These are phyloP conservation scores for Podotricha telesiphe DNA, from an alignment of 2,888 invertebrate species.

Conservation along the genomic window DNA sequence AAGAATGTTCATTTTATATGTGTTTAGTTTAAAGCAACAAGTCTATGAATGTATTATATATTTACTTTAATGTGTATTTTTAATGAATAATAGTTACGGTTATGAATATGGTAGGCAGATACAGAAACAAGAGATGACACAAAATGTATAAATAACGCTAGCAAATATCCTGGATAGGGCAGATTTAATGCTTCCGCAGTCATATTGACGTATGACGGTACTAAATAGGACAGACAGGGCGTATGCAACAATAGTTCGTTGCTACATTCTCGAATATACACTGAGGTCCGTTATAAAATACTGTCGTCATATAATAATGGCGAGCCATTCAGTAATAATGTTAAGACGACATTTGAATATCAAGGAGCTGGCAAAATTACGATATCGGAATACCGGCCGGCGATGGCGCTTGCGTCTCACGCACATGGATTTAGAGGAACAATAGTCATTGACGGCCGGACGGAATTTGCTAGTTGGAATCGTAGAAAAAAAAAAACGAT, in stretches of 20 bases:
- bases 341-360: constrained; percentile 72
- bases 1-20: constrained; percentile 11
- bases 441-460: constrained; percentile 63
- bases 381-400: constrained; percentile 64
- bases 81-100: neutral
- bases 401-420: constrained; percentile 67
- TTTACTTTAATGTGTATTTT: neutral
- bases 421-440: constrained; percentile 66
- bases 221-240: constrained; percentile 54
- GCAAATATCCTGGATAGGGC: constrained; percentile 45
- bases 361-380: constrained; percentile 68
- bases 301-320: constrained; percentile 69
- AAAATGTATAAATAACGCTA: constrained; percentile 38
- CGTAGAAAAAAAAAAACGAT: constrained; percentile 69
- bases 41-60: constrained; percentile 2
- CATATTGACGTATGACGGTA: constrained; percentile 42
- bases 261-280: constrained; percentile 28
- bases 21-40: constrained; percentile 5
- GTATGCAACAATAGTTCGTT: constrained; percentile 62
- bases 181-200: constrained; percentile 46
- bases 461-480: constrained; percentile 71
- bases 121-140: constrained; percentile 30
- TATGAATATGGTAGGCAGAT: neutral
- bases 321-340: constrained; percentile 72
- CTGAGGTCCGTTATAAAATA: constrained; percentile 39